phyloP scores from a whole-genome alignment of 2,888 invertebrate species.

The Tubulanus polymorphus region DNA sequence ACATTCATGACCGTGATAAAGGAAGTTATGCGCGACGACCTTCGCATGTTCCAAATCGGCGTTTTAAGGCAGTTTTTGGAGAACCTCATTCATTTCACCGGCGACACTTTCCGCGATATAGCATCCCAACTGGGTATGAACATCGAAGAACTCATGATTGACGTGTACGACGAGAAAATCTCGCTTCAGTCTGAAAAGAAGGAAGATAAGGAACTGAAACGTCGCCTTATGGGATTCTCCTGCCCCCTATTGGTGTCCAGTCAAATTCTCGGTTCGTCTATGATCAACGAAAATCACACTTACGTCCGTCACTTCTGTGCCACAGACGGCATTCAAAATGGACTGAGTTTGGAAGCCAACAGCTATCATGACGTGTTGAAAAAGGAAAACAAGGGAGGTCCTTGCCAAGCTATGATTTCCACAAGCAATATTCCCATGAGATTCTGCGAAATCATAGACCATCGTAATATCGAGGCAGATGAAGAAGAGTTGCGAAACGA shows the following conservation, averaged over 20 bases:
- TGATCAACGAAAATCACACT: conserved; percentile 1
- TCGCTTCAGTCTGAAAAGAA: background rate
- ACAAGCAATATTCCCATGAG: conserved; percentile 2
- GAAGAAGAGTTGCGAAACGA: background rate
- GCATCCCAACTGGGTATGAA: background rate
- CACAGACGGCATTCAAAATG: background rate
- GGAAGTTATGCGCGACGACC: background rate
- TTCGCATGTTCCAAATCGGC: background rate
- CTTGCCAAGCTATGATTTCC: background rate
- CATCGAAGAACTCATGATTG: background rate
- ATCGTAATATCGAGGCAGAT: background rate
- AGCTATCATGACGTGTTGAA: background rate
- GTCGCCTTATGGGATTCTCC: background rate
- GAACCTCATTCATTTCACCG: background rate
- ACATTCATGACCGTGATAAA: background rate
- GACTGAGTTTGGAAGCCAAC: background rate
- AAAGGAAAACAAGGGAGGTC: conserved; percentile 1
- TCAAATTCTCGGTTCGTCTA: background rate
- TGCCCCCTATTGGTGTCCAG: conserved; percentile 1
- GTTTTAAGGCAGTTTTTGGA: background rate
- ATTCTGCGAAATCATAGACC: background rate
- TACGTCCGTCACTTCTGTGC: background rate
- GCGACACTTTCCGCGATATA: background rate
- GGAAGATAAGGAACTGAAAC: conserved; percentile 1
- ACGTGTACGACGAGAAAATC: conserved; percentile 1